Base-by-base conservation (phyloP, 2,113 vertebrate genomes). In the Butorides virescens region DNA sequence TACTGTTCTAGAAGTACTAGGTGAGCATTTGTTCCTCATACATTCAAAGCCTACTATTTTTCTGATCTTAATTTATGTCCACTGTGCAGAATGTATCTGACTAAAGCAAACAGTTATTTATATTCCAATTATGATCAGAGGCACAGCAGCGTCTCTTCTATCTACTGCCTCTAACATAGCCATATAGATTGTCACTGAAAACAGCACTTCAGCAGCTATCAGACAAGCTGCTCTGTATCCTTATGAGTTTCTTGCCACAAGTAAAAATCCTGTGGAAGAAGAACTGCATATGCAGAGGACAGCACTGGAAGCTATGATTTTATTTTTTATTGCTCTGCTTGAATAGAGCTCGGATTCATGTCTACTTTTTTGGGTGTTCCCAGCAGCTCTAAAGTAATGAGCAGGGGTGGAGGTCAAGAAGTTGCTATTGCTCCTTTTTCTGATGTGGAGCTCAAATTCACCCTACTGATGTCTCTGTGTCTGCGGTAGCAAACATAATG, bases 51-150 rank as follows among this genome's bases (percentile, higher is more conserved):
- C 23, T 82, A 25, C 55, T 59, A 9, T 72, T 94, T 86, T 93
- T 90, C 78, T 94, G 86, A 83, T 94, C 36, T 29, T 88, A 90
- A 78, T 95, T 95, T 92, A 76, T 34, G 58, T 79, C 75, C 88
- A 66, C 58, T 47, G 55, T 83, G 34, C 39, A 82, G 67, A 93
- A 86, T 65, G 50, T 42, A 58, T 93, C 83, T 89, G 91, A 74
- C 47, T 92, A 86, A 61, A 93, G 52, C 29, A 88, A 92, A 80
- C 58, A 74, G 56, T 86, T 92, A 91, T 95, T 96, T 95, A 74
- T 85, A 84, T 94, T 91, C 70, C 61, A 88, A 30, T 87, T 93
- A 58, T 15, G 68, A 94, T 86, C 88, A 94, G 70, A 75, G 10
- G 47, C 36, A 66, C 30, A 81, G 32, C 23, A 66, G 15, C 70